Evolutionary conservation across 1,140 invertebrate species (phyloP).

Genomic region (Lepidurus packardi): DNA sequence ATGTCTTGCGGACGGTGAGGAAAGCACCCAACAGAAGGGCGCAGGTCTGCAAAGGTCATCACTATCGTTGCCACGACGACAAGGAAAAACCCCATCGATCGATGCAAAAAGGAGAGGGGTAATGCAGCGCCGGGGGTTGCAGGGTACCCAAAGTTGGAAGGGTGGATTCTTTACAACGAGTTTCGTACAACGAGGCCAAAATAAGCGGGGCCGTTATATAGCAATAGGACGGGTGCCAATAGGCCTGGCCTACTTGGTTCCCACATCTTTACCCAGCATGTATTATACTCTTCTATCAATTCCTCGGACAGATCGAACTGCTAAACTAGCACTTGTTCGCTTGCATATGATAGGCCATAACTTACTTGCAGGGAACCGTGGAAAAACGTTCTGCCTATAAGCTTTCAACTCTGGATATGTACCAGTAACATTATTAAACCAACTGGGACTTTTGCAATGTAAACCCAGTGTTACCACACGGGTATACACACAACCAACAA

Average conservation of each 20-base stretch:
- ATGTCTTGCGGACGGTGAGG: not conserved
- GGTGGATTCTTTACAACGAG: not conserved
- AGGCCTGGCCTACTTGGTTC: conserved; percentile 4
- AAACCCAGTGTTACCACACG: too few species aligned
- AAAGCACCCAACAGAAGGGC: not conserved
- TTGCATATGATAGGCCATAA: too few species aligned
- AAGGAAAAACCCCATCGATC: conserved; percentile 21
- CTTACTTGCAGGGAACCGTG: too few species aligned
- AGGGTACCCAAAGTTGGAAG: not conserved
- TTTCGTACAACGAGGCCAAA: not conserved
- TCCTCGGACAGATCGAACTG: not conserved
- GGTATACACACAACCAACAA: too few species aligned
- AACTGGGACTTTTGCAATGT: too few species aligned
- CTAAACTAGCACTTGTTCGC: not conserved
- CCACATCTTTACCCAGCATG: not conserved
- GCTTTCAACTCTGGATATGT: too few species aligned
- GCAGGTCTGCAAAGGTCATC: conserved; percentile 20
- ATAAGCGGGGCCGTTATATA: not conserved
- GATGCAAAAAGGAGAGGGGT: conserved; percentile 18
- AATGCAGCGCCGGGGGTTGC: not conserved
- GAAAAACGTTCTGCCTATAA: too few species aligned
- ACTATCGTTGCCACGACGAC: conserved; percentile 20
- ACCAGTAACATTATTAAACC: too few species aligned
- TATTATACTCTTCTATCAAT: not conserved
- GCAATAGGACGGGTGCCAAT: conserved; percentile 1